These are phyloP conservation scores for Geococcyx californianus DNA, from an alignment of 2,113 vertebrate species.

Conservation along the genomic window DNA sequence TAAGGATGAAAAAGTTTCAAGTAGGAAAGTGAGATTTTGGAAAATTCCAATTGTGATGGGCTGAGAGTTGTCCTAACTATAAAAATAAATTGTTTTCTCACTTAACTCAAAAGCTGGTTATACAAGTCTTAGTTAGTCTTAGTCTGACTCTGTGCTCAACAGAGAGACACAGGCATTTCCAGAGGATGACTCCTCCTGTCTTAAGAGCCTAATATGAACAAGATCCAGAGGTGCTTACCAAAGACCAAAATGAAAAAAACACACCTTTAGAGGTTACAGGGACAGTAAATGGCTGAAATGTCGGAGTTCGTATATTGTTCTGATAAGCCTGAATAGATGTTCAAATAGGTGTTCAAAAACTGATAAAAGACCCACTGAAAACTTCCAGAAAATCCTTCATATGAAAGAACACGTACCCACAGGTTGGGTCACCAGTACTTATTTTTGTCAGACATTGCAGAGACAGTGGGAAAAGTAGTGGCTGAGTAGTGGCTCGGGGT, in stretches of 20 bases:
- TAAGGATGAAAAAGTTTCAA: neutral
- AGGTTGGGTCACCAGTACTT: neutral
- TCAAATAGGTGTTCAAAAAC: too few species aligned
- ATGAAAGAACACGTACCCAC: neutral
- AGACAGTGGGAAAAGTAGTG: neutral
- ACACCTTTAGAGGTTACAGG: neutral
- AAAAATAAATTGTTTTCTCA: neutral
- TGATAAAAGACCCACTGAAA: neutral
- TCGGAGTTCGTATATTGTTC: neutral
- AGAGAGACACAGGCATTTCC: neutral
- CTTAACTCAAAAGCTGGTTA: neutral
- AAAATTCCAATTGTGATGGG: neutral
- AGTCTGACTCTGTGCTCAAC: neutral
- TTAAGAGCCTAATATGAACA: neutral
- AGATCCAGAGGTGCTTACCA: neutral
- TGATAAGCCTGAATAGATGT: neutral
- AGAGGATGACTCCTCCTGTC: neutral
- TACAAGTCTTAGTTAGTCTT: neutral
- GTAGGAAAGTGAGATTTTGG: neutral
- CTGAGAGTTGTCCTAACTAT: neutral
- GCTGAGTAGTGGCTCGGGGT: neutral
- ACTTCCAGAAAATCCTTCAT: neutral
- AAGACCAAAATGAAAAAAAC: neutral
- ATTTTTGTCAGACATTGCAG: neutral
- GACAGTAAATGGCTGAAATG: neutral